phyloP scores from a whole-genome alignment of 2,113 vertebrate genomes.

The Nothobranchius kuhntae region DNA sequence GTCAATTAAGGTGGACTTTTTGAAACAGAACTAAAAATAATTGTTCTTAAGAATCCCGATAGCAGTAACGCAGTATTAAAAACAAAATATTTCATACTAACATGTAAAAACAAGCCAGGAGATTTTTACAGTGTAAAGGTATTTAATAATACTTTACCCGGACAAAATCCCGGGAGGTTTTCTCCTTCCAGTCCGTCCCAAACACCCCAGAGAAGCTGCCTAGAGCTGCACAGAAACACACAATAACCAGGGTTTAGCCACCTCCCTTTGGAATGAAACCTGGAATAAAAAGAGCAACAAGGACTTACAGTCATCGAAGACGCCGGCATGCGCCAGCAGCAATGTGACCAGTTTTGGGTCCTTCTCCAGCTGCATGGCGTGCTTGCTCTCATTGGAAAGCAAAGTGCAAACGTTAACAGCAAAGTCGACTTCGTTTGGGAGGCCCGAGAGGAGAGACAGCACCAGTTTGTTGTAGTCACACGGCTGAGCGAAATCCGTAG shows the following conservation, averaged over 20 bases:
- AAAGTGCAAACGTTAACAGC: constrained; percentile 99
- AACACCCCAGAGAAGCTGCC: constrained; percentile 97
- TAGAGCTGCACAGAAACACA: constrained; percentile 83
- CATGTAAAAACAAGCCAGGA: too few species aligned
- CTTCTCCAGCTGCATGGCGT: constrained; percentile 99
- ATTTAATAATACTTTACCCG: constrained; percentile 83
- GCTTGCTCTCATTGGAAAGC: constrained; percentile 99
- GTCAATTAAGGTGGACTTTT: too few species aligned
- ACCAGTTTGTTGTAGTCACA: constrained; percentile 99
- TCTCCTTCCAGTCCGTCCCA: constrained; percentile 98
- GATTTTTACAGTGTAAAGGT: too few species aligned
- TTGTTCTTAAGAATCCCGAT: too few species aligned
- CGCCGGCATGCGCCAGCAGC: constrained; percentile 95
- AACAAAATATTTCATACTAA: too few species aligned
- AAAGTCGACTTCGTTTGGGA: constrained; percentile 99
- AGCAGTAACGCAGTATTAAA: too few species aligned
- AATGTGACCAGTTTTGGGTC: constrained; percentile 98
- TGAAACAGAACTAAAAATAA: too few species aligned
- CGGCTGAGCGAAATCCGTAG: constrained; percentile 92
- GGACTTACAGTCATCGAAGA: constrained; percentile 97
- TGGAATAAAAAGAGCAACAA: too few species aligned
- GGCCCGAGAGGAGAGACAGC: constrained; percentile 97
- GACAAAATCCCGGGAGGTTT: constrained; percentile 97
- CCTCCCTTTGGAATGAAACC: too few species aligned
- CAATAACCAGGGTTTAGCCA: background rate